Evolutionary conservation across 2,797 vertebrate genomes (phyloP).

Genomic region (Bradypus variegatus): DNA sequence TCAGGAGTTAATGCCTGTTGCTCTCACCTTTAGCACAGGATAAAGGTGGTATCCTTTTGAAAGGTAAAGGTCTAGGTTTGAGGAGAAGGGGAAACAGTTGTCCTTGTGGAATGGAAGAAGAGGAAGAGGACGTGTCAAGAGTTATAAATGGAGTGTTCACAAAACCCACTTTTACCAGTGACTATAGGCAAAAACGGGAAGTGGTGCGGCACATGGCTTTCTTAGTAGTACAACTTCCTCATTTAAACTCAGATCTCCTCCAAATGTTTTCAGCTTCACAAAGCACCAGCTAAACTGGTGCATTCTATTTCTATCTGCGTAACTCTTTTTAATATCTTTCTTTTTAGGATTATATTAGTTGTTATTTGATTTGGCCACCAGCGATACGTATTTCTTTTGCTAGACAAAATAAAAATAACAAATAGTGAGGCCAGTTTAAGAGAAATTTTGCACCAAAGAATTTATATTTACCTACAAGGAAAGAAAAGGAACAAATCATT

Average conservation of each 20-base stretch:
- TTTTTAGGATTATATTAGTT: slow-evolving; percentile 15
- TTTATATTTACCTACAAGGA: background rate
- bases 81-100: slow-evolving; percentile 15
- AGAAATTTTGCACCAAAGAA: slow-evolving; percentile 5
- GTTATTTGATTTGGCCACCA: background rate
- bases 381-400: background rate
- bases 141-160: background rate
- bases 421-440: background rate
- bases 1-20: background rate
- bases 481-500: background rate
- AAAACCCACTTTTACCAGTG: background rate
- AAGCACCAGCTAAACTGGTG: background rate
- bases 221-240: slow-evolving; percentile 26
- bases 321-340: slow-evolving; percentile 5
- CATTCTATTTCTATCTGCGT: background rate
- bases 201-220: background rate
- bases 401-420: slow-evolving; percentile 19
- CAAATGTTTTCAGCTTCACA: background rate
- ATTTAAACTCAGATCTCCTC: background rate
- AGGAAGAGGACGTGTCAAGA: background rate
- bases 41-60: background rate
- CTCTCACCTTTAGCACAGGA: background rate
- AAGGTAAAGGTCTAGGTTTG: background rate
- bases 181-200: slow-evolving; percentile 48
- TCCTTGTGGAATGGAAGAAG: background rate